These are phyloP conservation scores for Synergus itoensis DNA, from an alignment of 2,888 invertebrate species.

Conservation along the genomic window DNA sequence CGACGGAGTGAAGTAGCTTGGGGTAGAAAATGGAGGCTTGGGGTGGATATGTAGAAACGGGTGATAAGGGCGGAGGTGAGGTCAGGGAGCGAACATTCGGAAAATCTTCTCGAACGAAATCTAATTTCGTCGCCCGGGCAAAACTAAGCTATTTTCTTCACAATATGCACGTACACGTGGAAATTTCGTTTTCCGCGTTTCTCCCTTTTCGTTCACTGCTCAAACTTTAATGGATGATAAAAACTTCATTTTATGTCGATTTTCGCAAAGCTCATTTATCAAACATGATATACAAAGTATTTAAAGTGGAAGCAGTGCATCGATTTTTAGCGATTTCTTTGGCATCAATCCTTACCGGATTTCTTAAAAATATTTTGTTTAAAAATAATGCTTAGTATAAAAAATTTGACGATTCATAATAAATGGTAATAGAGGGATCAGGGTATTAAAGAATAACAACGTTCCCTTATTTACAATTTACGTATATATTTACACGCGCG, in stretches of 20 bases:
- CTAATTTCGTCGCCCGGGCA: constrained; percentile 66
- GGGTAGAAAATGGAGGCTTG: constrained; percentile 50
- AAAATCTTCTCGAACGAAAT: constrained; percentile 70
- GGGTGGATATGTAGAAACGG: constrained; percentile 49
- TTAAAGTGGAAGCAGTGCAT: too few species aligned
- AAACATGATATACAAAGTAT: neutral
- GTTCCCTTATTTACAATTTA: constrained; percentile 65
- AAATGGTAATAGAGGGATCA: neutral
- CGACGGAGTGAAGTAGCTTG: constrained; percentile 48
- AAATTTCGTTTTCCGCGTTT: constrained; percentile 42
- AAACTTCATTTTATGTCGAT: neutral
- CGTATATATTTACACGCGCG: constrained; percentile 70
- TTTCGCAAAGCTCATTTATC: neutral
- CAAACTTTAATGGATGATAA: constrained; percentile 17
- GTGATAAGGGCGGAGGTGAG: constrained; percentile 53
- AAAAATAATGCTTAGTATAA: neutral
- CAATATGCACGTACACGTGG: constrained; percentile 61
- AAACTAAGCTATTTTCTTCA: constrained; percentile 70
- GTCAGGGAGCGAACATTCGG: constrained; percentile 65
- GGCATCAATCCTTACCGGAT: too few species aligned
- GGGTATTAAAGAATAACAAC: constrained; percentile 54
- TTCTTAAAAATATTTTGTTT: neutral
- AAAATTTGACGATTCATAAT: neutral
- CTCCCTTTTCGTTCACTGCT: constrained; percentile 4
- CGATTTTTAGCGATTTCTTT: too few species aligned